These are phyloP conservation scores for Psilopogon haemacephalus DNA, from an alignment of 2,113 vertebrate genomes.

Conservation along the genomic window DNA sequence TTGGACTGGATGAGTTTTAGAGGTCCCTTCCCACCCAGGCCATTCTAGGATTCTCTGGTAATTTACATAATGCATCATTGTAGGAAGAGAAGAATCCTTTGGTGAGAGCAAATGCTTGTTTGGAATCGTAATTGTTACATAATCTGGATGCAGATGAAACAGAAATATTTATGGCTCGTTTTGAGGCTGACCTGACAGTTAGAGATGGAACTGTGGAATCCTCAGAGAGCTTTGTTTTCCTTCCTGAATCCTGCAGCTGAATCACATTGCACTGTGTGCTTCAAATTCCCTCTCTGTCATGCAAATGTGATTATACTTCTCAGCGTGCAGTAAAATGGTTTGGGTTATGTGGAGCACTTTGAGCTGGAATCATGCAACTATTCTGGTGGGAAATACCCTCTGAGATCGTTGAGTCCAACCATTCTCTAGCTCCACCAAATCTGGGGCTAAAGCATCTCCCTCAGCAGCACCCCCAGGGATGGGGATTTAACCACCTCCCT, in stretches of 20 bases:
- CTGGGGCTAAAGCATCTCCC: no score
- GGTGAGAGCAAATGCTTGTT: background rate
- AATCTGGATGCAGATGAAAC: background rate
- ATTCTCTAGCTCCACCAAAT: no score
- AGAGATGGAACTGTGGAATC: background rate
- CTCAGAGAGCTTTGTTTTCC: background rate
- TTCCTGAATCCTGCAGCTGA: conserved; percentile 7
- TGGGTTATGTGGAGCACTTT: background rate
- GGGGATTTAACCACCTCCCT: no score
- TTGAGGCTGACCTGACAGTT: background rate
- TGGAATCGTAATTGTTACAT: background rate
- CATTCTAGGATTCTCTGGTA: no score
- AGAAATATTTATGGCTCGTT: conserved; percentile 20
- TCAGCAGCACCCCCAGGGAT: no score
- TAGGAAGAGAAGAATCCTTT: background rate
- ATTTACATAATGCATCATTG: background rate
- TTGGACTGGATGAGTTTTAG: no score
- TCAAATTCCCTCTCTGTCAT: background rate
- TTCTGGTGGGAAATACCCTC: background rate
- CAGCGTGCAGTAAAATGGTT: background rate
- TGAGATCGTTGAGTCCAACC: no score
- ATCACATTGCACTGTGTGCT: background rate
- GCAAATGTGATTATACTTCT: background rate
- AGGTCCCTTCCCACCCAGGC: no score
- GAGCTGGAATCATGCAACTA: background rate